phyloP scores from a whole-genome alignment of 2,797 vertebrate species.

The Crenuchus spilurus region DNA sequence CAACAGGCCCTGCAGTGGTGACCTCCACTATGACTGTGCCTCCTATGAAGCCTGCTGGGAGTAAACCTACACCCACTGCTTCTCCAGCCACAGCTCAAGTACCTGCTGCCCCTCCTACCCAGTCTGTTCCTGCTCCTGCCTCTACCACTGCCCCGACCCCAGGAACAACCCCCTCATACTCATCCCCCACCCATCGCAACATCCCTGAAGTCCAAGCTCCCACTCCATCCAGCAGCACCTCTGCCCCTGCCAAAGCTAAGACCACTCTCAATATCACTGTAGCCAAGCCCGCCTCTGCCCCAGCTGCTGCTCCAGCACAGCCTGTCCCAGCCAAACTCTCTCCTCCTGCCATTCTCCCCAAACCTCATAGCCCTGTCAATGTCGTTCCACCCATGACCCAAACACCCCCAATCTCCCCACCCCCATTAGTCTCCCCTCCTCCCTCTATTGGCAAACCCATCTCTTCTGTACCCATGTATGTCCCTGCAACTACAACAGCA shows the following conservation, averaged over 20 bases:
- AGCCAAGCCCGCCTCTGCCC: slow-evolving; percentile 64
- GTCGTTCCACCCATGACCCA: slow-evolving; percentile 51
- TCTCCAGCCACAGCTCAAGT: slow-evolving; percentile 26
- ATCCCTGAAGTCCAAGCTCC: slow-evolving; percentile 60
- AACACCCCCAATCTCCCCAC: slow-evolving; percentile 64
- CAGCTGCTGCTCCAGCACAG: slow-evolving; percentile 13
- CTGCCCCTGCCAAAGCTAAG: slow-evolving; percentile 71
- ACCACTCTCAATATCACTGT: slow-evolving; percentile 75
- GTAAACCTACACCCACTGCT: slow-evolving; percentile 66
- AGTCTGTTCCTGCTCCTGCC: slow-evolving; percentile 51
- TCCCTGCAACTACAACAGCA: slow-evolving; percentile 60
- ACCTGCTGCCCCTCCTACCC: slow-evolving; percentile 58
- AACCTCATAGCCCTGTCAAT: slow-evolving; percentile 74
- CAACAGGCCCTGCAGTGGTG: slow-evolving; percentile 69
- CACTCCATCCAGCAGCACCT: slow-evolving; percentile 57
- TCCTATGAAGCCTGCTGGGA: slow-evolving; percentile 68
- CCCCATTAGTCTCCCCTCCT: slow-evolving; percentile 58
- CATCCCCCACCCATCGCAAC: slow-evolving; percentile 43
- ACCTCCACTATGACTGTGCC: slow-evolving; percentile 79
- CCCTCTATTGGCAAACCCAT: slow-evolving; percentile 79
- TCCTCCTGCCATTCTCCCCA: slow-evolving; percentile 75
- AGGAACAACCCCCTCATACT: slow-evolving; percentile 30
- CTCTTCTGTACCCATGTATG: slow-evolving; percentile 80
- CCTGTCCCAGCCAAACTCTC: slow-evolving; percentile 62
- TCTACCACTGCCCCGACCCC: slow-evolving; percentile 41